Conservation (phyloP, 2,888 invertebrate genomes). For the Hesperia comma region DNA sequence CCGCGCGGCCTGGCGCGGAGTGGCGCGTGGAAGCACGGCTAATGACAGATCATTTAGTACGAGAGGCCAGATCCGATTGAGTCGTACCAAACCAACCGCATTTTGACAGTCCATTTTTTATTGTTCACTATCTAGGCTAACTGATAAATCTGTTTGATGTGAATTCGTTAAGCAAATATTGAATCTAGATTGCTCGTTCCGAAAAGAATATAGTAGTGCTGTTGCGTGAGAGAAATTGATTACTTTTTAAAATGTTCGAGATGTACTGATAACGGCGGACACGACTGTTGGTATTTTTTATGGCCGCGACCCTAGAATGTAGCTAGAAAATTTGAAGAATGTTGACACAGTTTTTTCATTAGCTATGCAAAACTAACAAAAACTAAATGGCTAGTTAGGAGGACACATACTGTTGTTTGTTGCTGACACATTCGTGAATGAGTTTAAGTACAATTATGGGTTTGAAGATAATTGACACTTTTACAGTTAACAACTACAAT, state of each 20-base stretch:
- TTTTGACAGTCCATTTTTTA: conserved; percentile 58
- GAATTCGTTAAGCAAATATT: conserved; percentile 35
- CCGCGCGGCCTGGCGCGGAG: conserved; percentile 50
- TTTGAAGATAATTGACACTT: too few species aligned
- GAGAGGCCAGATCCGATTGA: conserved; percentile 57
- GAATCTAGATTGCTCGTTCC: conserved; percentile 31
- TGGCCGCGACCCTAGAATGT: not conserved
- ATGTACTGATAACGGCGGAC: conserved; percentile 17
- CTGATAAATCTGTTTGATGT: conserved; percentile 34
- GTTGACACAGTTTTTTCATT: not conserved
- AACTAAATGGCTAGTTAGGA: not conserved
- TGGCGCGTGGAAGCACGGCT: conserved; percentile 52
- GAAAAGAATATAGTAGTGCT: conserved; percentile 18
- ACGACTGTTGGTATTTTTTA: conserved; percentile 13
- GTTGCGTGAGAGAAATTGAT: conserved; percentile 35
- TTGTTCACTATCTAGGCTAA: conserved; percentile 56
- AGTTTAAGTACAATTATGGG: too few species aligned
- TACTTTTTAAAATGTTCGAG: conserved; percentile 22
- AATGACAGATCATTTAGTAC: conserved; percentile 72
- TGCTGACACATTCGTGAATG: too few species aligned
- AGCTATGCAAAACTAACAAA: not conserved
- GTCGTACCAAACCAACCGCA: conserved; percentile 54
- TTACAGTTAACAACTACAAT: too few species aligned
- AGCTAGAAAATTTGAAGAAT: conserved; percentile 9
- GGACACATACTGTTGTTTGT: too few species aligned